Percentiles rank a stretch among this genome's conserved stretches.
Evolutionary conservation across 2,797 vertebrate species (phyloP).

Genomic region (Kryptopterus vitreolus): DNA sequence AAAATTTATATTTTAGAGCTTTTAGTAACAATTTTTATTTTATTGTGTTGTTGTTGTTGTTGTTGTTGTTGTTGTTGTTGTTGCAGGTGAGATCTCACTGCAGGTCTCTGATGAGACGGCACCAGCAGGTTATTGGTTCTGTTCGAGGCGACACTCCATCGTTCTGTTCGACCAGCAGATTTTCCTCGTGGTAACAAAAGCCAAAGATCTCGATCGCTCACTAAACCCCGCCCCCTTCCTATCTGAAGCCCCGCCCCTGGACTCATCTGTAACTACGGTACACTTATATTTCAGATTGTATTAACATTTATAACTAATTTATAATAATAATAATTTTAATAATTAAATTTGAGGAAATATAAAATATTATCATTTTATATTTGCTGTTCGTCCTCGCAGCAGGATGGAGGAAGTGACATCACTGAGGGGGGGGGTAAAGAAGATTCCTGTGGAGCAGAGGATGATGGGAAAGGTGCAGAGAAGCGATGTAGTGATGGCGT

Average conservation of each 20-base stretch:
- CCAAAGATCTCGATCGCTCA: background rate
- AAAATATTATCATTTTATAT: too few species aligned
- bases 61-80: background rate
- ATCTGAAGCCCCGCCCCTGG: background rate
- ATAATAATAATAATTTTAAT: too few species aligned
- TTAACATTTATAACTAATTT: too few species aligned
- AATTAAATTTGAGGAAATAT: too few species aligned
- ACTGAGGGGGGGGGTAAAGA: background rate
- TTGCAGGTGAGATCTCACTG: background rate
- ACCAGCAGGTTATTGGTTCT: background rate
- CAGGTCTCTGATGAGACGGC: background rate
- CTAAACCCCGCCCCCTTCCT: background rate
- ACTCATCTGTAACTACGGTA: background rate
- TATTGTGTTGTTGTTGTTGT: background rate
- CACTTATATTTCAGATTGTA: background rate
- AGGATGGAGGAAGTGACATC: conserved; percentile 14
- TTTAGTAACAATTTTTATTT: background rate
- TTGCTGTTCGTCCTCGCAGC: background rate
- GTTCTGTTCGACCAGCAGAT: background rate
- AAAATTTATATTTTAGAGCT: too few species aligned
- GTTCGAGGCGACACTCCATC: background rate
- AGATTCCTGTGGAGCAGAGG: background rate
- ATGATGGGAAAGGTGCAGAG: background rate
- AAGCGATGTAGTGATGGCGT: background rate
- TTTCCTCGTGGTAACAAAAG: background rate